These are phyloP conservation scores for Dioctria linearis DNA, from an alignment of 2,888 invertebrate species.

Conservation along the genomic window DNA sequence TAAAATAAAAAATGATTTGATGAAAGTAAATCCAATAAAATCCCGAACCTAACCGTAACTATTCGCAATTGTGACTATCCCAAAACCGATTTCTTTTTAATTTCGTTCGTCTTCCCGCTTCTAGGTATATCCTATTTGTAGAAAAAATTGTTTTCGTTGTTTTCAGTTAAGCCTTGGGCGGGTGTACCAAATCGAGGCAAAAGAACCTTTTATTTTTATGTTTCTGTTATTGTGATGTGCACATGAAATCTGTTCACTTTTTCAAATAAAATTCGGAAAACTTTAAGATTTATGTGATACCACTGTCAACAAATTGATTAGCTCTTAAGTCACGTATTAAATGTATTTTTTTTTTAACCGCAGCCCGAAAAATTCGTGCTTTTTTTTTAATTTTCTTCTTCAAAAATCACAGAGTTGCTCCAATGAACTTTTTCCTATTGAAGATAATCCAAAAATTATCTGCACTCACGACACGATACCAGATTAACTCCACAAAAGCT, in stretches of 20 bases:
- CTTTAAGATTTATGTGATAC: not conserved
- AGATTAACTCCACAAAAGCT: slow-evolving; percentile 41
- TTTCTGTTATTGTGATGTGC: not conserved
- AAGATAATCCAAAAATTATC: not conserved
- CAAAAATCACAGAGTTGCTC: not conserved
- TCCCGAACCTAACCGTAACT: not conserved
- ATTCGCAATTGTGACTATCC: not conserved
- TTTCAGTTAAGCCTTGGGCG: too few species aligned
- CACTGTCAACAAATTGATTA: slow-evolving; percentile 13
- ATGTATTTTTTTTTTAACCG: not conserved
- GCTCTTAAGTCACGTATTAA: slow-evolving; percentile 9
- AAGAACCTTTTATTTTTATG: not conserved
- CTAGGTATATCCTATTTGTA: not conserved
- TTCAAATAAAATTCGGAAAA: not conserved
- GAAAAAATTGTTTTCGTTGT: too few species aligned
- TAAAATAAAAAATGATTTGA: slow-evolving; percentile 7
- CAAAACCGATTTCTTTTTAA: slow-evolving; percentile 6
- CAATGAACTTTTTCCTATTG: not conserved
- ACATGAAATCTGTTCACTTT: slow-evolving; percentile 5
- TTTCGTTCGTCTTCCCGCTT: not conserved
- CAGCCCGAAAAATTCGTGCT: not conserved
- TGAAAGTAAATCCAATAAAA: slow-evolving; percentile 10
- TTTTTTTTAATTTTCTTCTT: not conserved
- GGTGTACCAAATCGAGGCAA: not conserved
- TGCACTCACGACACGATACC: not conserved